These are phyloP conservation scores for Acomys russatus DNA, from an alignment of 2,797 vertebrate genomes.

Conservation along the genomic window DNA sequence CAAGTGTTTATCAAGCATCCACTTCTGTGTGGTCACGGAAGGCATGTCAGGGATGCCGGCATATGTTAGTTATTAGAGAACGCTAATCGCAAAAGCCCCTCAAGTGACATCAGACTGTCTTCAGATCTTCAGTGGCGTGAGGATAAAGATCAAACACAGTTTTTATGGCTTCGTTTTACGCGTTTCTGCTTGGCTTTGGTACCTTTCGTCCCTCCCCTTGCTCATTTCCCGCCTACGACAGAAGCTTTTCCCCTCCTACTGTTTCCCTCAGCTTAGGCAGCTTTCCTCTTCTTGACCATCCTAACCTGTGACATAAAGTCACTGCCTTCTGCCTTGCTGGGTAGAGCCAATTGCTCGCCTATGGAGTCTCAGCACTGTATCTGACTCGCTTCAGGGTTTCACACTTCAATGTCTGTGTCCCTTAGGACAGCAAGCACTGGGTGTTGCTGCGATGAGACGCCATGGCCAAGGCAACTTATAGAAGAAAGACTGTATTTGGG, in stretches of 20 bases:
- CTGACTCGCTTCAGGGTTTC: conserved; percentile 16
- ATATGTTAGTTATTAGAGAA: conserved; percentile 7
- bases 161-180: not conserved
- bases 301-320: conserved; percentile 4
- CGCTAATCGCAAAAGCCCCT: not conserved
- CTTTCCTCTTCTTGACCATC: not conserved
- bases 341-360: not conserved
- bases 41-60: not conserved
- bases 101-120: not conserved
- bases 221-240: not conserved
- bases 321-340: not conserved
- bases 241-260: not conserved
- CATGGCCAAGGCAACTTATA: not conserved
- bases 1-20: conserved; percentile 2
- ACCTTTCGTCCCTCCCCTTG: not conserved
- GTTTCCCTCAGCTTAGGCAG: not conserved
- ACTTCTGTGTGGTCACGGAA: not conserved
- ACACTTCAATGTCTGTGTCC: not conserved
- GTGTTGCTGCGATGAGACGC: not conserved
- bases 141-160: not conserved
- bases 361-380: not conserved
- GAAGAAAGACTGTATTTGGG: not conserved
- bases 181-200: not conserved
- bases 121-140: conserved; percentile 41
- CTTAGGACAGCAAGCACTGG: not conserved